Evolutionary conservation across 2,888 invertebrate species (phyloP), one percentile per base, ranked within the genome.

Genomic region (Anoplius nigerrimus): DNA sequence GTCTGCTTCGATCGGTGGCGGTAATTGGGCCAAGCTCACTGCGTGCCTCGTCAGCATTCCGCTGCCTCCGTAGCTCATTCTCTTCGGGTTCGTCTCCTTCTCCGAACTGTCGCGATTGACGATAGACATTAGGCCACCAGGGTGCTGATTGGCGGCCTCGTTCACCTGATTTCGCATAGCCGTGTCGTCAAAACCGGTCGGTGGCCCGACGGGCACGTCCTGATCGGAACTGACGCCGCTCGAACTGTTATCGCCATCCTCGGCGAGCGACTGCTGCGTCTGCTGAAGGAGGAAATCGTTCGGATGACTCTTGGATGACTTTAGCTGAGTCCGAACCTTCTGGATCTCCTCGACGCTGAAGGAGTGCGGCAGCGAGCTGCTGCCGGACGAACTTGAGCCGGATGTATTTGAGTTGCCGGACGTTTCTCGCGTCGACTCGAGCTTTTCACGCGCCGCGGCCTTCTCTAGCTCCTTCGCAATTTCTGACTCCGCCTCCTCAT

Each of bases 261-360:
- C 95, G 6, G 83, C 86, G 13, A 88, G 79, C 0, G 87, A 85
- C 52, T 88, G 87, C 15, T 86, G 87, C 18, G 86, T 87, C 80
- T 91, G 90, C 73, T 90, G 91, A 69, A 90, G 86, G 58, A 92
- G 88, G 79, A 96, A 93, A 85, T 95, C 95, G 89, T 95, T 95
- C 45, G 96, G 96, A 88, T 95, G 96, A 13, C 96, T 96, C 87
- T 95, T 95, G 6, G 96, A 96, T 65, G 95, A 94, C 87, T 95
- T 96, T 68, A 97, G 90, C 82, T 95, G 93, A 27, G 94, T 95
- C 76, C 95, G 92, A 74, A 95, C 95, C 88, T 95, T 95, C 87
- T 96, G 95, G 63, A 96, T 96, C 89, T 96, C 96, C 88, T 96
- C 96, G 67, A 95, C 96, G 61, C 95, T 95, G 89, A 96, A 94